Base-by-base conservation (phyloP, 2,888 invertebrate species). In the Dynastes maya region DNA sequence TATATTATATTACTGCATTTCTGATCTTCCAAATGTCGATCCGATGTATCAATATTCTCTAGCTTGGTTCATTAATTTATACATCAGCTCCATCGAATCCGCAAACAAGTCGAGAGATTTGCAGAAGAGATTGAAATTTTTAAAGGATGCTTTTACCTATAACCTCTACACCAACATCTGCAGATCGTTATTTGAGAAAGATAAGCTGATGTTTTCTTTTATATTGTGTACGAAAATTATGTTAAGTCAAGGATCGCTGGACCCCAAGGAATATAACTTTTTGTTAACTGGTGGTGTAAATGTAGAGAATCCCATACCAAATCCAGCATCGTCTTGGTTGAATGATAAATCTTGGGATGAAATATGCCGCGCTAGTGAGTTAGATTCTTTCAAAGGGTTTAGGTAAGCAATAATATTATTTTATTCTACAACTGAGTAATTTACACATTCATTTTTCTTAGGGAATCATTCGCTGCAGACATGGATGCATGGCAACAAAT, bases 31-130 rank as follows among this genome's bases (percentile, higher is more conserved):
- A 9, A 95, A 94, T 85, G 94, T 97, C 49, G 95, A 96, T 88
- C 95, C 95, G 6, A 96, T 96, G 96, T 97, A 96, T 88, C 96
- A 96, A 88, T 97, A 95, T 88, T 96, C 96, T 0, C 90, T 96
- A 63, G 91, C 91, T 11, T 97, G 97, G 96, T 97, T 96, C 88
- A 95, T 96, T 81, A 94, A 94, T 88, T 90, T 97, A 51, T 96
- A 95, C 85, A 89, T 94, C 5, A 90, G 91, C 81, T 95, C 96
- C 11, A 95, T 96, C 77, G 94, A 95, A 84, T 92, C 93, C 83
- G 93, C 94, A 0, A 92, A 92, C 84, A 93, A 93, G 86, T 93
- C 93, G 22, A 93, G 94, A 88, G 92, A 93, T 83, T 90, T 95
- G 82, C 92, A 94, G 71, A 92, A 92, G 83, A 89, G 96, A 81